Evolutionary conservation across 2,113 vertebrate species (phyloP).

Genomic region (Corynorhinus townsendii): DNA sequence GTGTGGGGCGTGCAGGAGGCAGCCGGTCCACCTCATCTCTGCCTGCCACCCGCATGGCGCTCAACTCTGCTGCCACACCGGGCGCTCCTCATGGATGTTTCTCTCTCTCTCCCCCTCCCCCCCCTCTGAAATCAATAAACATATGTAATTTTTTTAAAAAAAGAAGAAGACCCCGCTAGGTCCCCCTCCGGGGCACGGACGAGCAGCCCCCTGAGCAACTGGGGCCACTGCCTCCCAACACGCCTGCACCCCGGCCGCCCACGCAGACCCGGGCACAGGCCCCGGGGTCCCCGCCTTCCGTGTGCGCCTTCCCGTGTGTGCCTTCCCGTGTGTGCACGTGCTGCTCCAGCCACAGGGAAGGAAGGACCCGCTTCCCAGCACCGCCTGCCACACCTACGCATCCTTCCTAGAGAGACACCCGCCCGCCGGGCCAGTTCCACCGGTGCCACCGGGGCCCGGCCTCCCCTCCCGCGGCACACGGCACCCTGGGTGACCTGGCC

Average conservation of each 20-base stretch:
- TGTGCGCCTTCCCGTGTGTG: too few relatives aligned
- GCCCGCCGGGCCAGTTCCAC: not conserved
- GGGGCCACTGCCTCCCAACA: not conserved
- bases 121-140: too few relatives aligned
- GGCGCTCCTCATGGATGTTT: not conserved
- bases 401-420: slow-evolving; percentile 18
- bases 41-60: not conserved
- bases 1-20: too few relatives aligned
- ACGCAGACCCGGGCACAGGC: not conserved
- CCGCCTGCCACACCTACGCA: slow-evolving; percentile 18
- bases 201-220: too few relatives aligned
- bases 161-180: not conserved
- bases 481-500: not conserved
- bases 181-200: not conserved
- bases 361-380: slow-evolving; percentile 20
- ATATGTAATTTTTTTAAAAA: too few relatives aligned
- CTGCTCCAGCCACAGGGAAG: not conserved
- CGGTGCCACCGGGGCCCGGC: not conserved
- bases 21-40: not conserved
- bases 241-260: not conserved
- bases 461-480: not conserved
- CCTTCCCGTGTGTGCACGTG: not conserved
- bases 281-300: not conserved
- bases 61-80: not conserved
- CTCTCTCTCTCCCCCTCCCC: too few relatives aligned